Evolutionary conservation across 2,113 vertebrate genomes (phyloP).

Genomic region (Callipepla squamata): DNA sequence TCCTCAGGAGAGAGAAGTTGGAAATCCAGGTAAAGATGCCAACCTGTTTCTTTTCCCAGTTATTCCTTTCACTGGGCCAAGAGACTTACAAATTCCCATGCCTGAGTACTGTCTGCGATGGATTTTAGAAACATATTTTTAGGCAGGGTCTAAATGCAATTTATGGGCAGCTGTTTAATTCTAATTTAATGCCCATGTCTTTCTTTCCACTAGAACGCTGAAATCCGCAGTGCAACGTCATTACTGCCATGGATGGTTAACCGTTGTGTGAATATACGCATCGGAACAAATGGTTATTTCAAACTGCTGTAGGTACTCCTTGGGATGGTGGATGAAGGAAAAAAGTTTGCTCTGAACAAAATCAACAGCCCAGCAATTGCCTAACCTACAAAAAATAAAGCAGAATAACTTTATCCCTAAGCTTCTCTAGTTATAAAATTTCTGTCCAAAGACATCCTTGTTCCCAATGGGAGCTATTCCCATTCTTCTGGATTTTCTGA

Average conservation of each 20-base stretch:
- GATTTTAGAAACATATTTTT: neutral
- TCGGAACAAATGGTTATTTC: neutral
- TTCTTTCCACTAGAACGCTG: neutral
- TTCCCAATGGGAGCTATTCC: neutral
- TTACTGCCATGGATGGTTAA: neutral
- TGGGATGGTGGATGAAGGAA: neutral
- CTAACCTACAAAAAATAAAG: neutral
- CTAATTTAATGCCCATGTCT: conserved; percentile 17
- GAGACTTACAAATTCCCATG: neutral
- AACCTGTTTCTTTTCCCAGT: neutral
- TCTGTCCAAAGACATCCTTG: neutral
- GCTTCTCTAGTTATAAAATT: neutral
- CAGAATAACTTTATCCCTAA: neutral
- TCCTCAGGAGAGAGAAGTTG: rapidly evolving
- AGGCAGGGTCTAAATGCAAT: neutral
- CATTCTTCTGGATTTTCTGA: neutral
- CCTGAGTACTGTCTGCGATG: neutral
- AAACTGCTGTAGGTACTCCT: neutral
- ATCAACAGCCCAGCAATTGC: neutral
- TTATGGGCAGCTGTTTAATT: conserved; percentile 5
- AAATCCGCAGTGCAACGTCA: neutral
- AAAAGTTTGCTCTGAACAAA: neutral
- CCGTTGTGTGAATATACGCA: neutral
- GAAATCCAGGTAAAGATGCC: neutral
- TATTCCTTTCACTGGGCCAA: neutral